Evolutionary conservation across 2,888 invertebrate genomes (phyloP).

Genomic region (Noctuana brunneofusca): DNA sequence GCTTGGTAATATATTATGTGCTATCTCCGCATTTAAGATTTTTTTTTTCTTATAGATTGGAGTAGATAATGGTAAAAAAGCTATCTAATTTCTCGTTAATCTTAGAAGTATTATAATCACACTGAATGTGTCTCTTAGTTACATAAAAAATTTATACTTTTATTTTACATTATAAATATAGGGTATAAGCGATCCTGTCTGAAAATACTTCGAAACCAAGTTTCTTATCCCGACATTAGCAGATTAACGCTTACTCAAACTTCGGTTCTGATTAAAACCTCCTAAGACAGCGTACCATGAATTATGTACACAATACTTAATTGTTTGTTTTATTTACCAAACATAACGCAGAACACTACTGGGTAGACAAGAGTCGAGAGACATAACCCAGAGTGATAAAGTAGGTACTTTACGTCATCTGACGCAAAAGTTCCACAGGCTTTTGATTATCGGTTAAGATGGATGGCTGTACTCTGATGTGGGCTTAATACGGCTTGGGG

Average conservation of each 20-base stretch:
- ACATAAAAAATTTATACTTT: not conserved
- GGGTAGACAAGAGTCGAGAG: not conserved
- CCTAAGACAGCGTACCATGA: slow-evolving; percentile 55
- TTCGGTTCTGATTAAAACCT: slow-evolving; percentile 61
- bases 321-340: slow-evolving; percentile 38
- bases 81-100: too few relatives aligned
- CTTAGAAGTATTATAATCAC: too few relatives aligned
- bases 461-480: slow-evolving; percentile 16
- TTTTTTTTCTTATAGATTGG: too few relatives aligned
- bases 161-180: not conserved
- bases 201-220: slow-evolving; percentile 35
- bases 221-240: slow-evolving; percentile 58
- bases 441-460: slow-evolving; percentile 25
- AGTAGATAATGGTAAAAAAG: too few relatives aligned
- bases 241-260: slow-evolving; percentile 61
- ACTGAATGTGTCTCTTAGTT: not conserved
- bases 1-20: too few relatives aligned
- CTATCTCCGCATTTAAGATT: too few relatives aligned
- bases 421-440: slow-evolving; percentile 10
- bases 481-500: slow-evolving; percentile 13
- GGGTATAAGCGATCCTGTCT: not conserved
- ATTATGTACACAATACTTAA: slow-evolving; percentile 50
- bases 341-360: slow-evolving; percentile 14
- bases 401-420: not conserved
- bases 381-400: slow-evolving; percentile 8